Base-by-base conservation (phyloP, 2,113 vertebrate genomes). In the Eretmodus cyanostictus region DNA sequence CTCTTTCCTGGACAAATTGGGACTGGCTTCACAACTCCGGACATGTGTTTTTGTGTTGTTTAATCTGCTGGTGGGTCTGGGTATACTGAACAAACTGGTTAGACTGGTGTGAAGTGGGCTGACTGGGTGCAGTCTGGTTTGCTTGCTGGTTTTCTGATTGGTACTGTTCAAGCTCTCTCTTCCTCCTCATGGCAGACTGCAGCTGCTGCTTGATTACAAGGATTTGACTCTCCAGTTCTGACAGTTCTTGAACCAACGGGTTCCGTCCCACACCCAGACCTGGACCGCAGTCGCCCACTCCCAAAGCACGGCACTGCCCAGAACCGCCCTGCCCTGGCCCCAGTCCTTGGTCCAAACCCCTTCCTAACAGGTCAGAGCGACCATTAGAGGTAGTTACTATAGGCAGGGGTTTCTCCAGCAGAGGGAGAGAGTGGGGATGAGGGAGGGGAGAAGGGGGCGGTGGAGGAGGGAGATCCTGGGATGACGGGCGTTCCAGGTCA, bases 141-240 rank as follows among this genome's bases (percentile, higher is more conserved):
- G 89, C 83, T 81, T 81, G 90, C 83, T 91, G 92, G 89, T 96
- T 97, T 93, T 96, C 97, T 93, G 96, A 97, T 90, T 98, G 98
- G 92, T 97, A 98, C 87, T 98, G 97, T 93, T 99, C 98, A 85
- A 99, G 96, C 95, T 99, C 98, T 24, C 96, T 95, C 91, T 99
- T 99, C 92, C 98, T 97, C 94, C 97, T 98, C 96, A 99, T 96
- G 12, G 98, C 99, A 2, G 97, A 94, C 87, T 98, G 98, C 86
- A 99, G 95, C 95, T 99, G 98, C 93, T 98, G 97, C 87, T 98
- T 99, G 93, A 99, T 99, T 83, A 97, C 94, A 90, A 97, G 95
- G 0, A 99, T 99, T 89, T 99, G 98, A 84, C 97, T 97, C 92
- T 99, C 98, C 57, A 99, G 97, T 93, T 99, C 98, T 0, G 95